Base-by-base conservation (phyloP, 2,888 invertebrate genomes). In the Camptogramma bilineatum region DNA sequence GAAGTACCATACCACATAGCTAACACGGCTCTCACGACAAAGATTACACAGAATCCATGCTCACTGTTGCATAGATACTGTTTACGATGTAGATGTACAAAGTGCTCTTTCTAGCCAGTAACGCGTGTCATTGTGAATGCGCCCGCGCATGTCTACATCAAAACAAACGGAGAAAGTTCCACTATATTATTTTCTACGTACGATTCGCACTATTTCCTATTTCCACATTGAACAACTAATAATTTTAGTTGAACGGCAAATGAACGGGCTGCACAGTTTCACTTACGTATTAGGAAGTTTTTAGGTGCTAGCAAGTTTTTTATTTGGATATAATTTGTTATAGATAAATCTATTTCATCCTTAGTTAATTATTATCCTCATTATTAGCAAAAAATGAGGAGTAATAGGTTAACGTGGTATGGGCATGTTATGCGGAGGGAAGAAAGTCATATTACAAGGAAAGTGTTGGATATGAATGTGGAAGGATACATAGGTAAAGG, bases 161-260 rank as follows among this genome's bases (percentile, higher is more conserved):
- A 86, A 90, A 90, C 88, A 90, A 88, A 88, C 78, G 87, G 91
- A 87, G 91, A 91, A 91, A 91, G 91, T 90, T 66, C 48, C 73
- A 78, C 78, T 69, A 74, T 76, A 77, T 84, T 83, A 84, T 39
- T 85, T 83, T 85, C 80, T 82, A 81, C 78, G 76, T 76, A 76
- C 82, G 81, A 80, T 82, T 74, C 77, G 81, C 80, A 81, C 79
- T 76, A 79, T 81, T 88, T 90, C 87, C 87, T 86, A 83, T 85
- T 88, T 87, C 85, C 85, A 73, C 73, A 69, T 76, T 63, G 71
- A 73, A 70, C 66, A 65, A 48, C 66, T 70, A 78, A 79, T 80
- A 74, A 80, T 79, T 79, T 73, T 74, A 75, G 73, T 73, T 70
- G 73, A 77, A 78, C 76, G 70, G 71, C 72, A 75, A 75, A 74